Base-by-base conservation (phyloP, 2,888 invertebrate genomes). In the Hyppa rectilinea region DNA sequence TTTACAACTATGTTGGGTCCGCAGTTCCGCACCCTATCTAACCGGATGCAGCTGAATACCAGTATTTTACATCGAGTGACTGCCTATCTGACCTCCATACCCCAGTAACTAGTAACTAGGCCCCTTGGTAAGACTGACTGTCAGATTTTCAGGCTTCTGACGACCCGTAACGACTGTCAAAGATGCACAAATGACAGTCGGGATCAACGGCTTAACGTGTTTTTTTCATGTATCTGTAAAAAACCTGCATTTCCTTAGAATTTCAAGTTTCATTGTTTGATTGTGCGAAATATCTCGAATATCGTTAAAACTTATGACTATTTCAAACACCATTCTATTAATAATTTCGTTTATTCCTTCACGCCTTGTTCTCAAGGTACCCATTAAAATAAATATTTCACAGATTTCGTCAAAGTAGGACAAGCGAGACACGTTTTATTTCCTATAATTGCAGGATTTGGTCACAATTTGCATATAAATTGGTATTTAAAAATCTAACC, bases 391-490 rank as follows among this genome's bases (percentile, higher is more conserved):
- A 68, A 62, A 69, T 68, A 72, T 69, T 81, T 69, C 49, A 43
- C 43, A 73, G 68, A 63, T 69, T 56, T 49, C 59, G 34, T 66
- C 49, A 53, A 79, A 66, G 38, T 82, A 50, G 68, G 65, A 71
- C 56, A 58, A 29, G 45, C 29, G 10, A 64, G 68, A 80, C 70
- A 71, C 53, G 80, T 79, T 82, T 71, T 78, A 56, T 66, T 62
- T 78, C 34, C 40, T 50, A 81, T 71, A 63, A 81, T 81, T 78
- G 53, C 26, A 53, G 78, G 74, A 75, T 79, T 75, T 73, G 20
- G 49, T 34, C 31, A 52, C 50, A 66, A 71, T 78, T 82, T 78
- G 40, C 82, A 78, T 78, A 78, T 78, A 71, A 66, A 78, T 81
- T 81, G 82, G 63, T 63, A 64, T 67, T 66, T 72, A 78, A 81